Evolutionary conservation across 2,888 invertebrate species (phyloP), one percentile per base, ranked within the genome.

Genomic region (Cancer borealis): DNA sequence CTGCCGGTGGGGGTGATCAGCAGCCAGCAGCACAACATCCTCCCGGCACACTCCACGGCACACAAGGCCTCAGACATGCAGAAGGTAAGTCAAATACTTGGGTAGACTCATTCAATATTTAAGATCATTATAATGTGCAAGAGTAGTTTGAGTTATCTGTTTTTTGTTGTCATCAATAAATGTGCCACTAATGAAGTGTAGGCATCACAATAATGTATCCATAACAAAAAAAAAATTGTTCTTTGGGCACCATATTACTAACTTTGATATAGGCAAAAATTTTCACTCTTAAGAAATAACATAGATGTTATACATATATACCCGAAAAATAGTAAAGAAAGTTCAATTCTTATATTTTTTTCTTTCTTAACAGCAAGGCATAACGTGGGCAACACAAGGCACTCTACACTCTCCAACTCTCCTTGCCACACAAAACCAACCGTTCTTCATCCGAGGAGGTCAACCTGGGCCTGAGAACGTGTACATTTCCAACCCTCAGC

Each of bases 381-480:
- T 95, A 45, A 94, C 95, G 4, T 95, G 95, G 95, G 95, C 95
- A 1, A 93, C 94, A 5, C 95, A 93, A 26, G 94, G 95, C 30
- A 92, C 94, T 39, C 90, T 95, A n/a, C 95, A 95, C 84, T 95
- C 95, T 26, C 93, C 95, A 12, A 93, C 95, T 46, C 95, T 95
- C 26, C 92, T 95, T 17, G 66, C 95, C 12, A 88, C 95, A 14
- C 95, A 95, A 90, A 95, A 95, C 73, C 95, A 93, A 47, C 95
- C 94, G 14, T 94, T 95, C 21, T 95, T 95, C 92, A 95, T 95
- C 14, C 84, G 95, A n/a, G 94, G 94, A n/a, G 87, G 89, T 49
- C 94, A 94, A 73, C 95, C 94, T n/a, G 95, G 95, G 17, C 95
- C 92, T 88, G 95, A 95, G 49, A 95, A 94, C 90, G 95, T 95